phyloP scores from a whole-genome alignment of 2,113 vertebrate genomes.

The Xenotilapia longispinis region DNA sequence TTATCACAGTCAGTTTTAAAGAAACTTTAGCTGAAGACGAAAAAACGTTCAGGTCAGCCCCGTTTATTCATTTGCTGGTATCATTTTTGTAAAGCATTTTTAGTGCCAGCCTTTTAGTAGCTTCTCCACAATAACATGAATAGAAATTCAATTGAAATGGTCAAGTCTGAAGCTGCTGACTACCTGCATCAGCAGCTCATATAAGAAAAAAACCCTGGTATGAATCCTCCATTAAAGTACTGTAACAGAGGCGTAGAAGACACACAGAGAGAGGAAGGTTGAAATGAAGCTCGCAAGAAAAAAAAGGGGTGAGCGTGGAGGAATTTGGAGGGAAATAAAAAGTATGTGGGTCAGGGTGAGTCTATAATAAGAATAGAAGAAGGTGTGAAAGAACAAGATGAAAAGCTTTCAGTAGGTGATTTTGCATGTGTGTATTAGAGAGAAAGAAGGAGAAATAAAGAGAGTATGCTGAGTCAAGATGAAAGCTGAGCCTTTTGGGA shows the following conservation, averaged over 20 bases:
- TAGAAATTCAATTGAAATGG: not conserved
- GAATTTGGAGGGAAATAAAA: not conserved
- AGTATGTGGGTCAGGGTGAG: constrained; percentile 12
- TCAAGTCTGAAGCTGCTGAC: not conserved
- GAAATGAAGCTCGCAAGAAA: not conserved
- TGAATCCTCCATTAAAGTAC: not conserved
- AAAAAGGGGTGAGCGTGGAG: not conserved
- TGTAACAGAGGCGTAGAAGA: not conserved
- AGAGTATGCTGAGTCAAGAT: constrained; percentile 52
- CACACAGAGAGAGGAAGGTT: not conserved
- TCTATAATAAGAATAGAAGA: not conserved
- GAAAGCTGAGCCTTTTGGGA: constrained; percentile 48
- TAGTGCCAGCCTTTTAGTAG: not conserved
- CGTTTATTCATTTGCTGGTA: not conserved
- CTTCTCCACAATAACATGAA: not conserved
- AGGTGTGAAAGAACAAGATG: constrained; percentile 34
- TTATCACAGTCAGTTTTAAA: not conserved
- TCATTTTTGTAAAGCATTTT: not conserved
- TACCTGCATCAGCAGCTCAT: not conserved
- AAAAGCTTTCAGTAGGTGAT: constrained; percentile 29
- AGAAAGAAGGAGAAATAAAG: constrained; percentile 36
- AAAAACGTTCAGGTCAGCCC: not conserved
- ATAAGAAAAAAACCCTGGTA: not conserved
- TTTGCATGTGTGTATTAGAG: constrained; percentile 30
- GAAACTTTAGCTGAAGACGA: not conserved